Evolutionary conservation across 2,888 invertebrate species (phyloP), one percentile per base, ranked within the genome.

Genomic region (Hetaerina titia): DNA sequence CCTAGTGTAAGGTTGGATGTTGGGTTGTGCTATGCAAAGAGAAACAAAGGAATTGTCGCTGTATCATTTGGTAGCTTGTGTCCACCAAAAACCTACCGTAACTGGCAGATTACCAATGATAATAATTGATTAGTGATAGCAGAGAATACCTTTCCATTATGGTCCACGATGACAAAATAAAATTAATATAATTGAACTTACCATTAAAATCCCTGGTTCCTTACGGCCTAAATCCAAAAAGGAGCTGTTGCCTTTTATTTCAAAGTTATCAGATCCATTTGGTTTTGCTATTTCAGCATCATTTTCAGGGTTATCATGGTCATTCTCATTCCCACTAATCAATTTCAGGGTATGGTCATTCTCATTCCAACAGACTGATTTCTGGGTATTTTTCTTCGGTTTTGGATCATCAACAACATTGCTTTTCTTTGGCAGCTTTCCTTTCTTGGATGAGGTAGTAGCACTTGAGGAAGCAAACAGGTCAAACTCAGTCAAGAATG

Each of bases 401-500:
- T 31, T 81, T 7, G n/a, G 6, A 6, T 81, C 81, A 81, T 81
- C 25, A 31, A 11, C 74, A 60, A 88, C 57, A 45, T 45, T 45
- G 17, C 92, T 25, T 56, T 94, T 94, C 95, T 89, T 95, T 25
- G 60, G 22, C 56, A 87, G 94, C 22, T 95, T 90, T 45, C 63
- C 96, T 25, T 92, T 92, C 13, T 56, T 92, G 45, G 56, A 9
- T 22, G 92, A 56, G 22, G 56, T 57, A 89, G 4, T 56, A 0
- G 56, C 56, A 69, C 11, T 31, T 25, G 25, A 22, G 2, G 69
- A 31, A 57, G 13, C 8, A 92, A 92, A 92, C 2, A 69, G 19
- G 56, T 92, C 92, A 92, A 92, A 92, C 69, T 97, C 97, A 45
- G 96, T 97, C 90, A 98, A 96, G 96, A 97, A 97, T 81, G 97